phyloP scores from a whole-genome alignment of 2,888 invertebrate species.

The Lasioglossum pauxillum region DNA sequence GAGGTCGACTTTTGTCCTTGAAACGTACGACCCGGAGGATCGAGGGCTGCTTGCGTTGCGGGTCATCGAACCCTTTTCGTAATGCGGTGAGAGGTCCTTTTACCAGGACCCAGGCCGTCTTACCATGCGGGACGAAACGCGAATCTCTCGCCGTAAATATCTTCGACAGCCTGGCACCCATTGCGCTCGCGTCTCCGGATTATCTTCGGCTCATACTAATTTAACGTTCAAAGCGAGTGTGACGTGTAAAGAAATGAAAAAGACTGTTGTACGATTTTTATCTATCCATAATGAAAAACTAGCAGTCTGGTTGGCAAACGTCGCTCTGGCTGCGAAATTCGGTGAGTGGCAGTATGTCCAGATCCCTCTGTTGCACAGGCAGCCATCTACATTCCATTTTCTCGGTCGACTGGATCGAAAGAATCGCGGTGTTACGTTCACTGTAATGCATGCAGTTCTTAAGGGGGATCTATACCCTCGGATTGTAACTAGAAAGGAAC shows the following conservation, averaged over 20 bases:
- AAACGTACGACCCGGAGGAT: constrained; percentile 57
- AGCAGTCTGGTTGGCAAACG: neutral
- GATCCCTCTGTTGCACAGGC: constrained; percentile 23
- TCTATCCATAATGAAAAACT: neutral
- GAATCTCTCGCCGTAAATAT: constrained; percentile 58
- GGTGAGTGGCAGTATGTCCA: constrained; percentile 43
- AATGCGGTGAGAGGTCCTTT: constrained; percentile 38
- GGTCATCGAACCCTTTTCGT: constrained; percentile 63
- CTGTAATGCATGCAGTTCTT: neutral
- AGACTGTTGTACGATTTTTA: neutral
- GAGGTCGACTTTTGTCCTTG: constrained; percentile 73
- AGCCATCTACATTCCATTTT: constrained; percentile 53
- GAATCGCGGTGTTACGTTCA: constrained; percentile 16
- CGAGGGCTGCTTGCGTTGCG: constrained; percentile 59
- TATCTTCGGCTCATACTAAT: neutral
- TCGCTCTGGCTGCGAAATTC: constrained; percentile 36
- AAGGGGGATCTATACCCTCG: no score
- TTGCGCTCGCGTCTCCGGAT: neutral
- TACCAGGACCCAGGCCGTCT: constrained; percentile 39
- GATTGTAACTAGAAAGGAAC: no score
- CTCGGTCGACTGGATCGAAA: constrained; percentile 31
- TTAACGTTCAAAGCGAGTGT: neutral
- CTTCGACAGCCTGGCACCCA: constrained; percentile 22
- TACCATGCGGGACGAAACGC: constrained; percentile 45
- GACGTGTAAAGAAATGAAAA: neutral